Evolutionary conservation across 1,140 invertebrate species (phyloP), one percentile per base, ranked within the genome.

Genomic region (Halictus rubicundus): DNA sequence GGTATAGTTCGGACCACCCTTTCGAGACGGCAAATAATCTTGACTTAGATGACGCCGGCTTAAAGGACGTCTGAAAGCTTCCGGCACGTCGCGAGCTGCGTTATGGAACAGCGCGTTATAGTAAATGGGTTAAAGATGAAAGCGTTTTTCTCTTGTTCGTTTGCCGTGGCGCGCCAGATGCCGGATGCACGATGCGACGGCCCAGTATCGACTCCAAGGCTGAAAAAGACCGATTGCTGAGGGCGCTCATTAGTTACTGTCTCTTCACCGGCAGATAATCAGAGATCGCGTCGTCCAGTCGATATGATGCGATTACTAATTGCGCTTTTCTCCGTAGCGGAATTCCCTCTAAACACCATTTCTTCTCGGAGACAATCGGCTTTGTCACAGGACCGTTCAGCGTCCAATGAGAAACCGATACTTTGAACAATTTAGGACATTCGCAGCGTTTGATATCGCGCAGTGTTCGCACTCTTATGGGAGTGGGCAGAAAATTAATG

Each of bases 221-320:
- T 64, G 66, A 80, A 83, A 73, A 84, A 83, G 82, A 83, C 61
- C 82, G 83, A 84, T 84, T 66, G 65, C 81, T 54, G 77, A 19
- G 37, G 21, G 49, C 27, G 59, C 42, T 83, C 81, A 75, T 84
- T 84, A 69, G 83, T 84, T 84, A 84, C 65, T 68, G 77, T 57
- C 39, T 32, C 64, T 16, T 27, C 60, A 37, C 32, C 42, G 72
- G 74, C 46, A 71, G 66, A 80, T 74, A 75, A 80, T 80, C 68
- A 68, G 76, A 73, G 68, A 82, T 82, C 78, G 32, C 32, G 81
- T 70, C 61, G 64, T 39, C 46, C 83, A 68, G 37, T 14, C 61
- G 66, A 25, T 66, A 70, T 69, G 60, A 68, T 71, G 52, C 52
- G 65, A 74, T 84, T 82, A 84, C 82, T 83, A 84, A 84, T 84